phyloP scores from a whole-genome alignment of 2,888 invertebrate genomes.

The Eupithecia tripunctaria region DNA sequence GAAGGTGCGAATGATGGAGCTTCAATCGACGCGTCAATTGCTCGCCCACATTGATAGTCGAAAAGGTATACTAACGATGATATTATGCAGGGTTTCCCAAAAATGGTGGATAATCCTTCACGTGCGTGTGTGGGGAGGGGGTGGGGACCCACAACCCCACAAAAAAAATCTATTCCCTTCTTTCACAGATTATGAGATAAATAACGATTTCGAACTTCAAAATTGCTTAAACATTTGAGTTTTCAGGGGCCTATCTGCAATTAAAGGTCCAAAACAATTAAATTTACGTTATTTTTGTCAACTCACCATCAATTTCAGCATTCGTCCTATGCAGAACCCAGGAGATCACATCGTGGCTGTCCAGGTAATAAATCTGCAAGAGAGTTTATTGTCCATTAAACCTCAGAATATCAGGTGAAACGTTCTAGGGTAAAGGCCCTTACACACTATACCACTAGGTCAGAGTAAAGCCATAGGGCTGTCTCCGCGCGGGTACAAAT shows the following conservation, averaged over 20 bases:
- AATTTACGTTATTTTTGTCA: background rate
- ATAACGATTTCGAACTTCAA: too few relatives aligned
- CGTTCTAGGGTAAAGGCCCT: background rate
- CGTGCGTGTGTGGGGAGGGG: too few relatives aligned
- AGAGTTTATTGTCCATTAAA: slow-evolving; percentile 32
- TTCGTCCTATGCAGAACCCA: slow-evolving; percentile 88
- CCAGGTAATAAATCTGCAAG: slow-evolving; percentile 90
- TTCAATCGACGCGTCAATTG: too few relatives aligned
- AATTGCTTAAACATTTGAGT: too few relatives aligned
- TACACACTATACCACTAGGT: background rate
- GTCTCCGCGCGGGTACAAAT: background rate
- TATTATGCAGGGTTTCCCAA: too few relatives aligned
- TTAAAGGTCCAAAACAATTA: background rate
- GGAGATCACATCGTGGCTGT: slow-evolving; percentile 90
- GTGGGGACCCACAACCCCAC: too few relatives aligned
- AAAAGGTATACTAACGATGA: too few relatives aligned
- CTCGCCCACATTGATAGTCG: too few relatives aligned
- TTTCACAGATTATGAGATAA: too few relatives aligned
- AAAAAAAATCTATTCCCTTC: too few relatives aligned
- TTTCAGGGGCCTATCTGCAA: background rate
- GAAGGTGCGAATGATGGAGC: too few relatives aligned
- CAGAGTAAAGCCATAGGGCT: background rate
- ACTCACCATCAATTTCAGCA: slow-evolving; percentile 69
- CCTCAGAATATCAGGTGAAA: slow-evolving; percentile 9
- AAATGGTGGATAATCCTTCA: too few relatives aligned